Evolutionary conservation across 2,888 invertebrate species (phyloP).

Genomic region (Plebejus anna): DNA sequence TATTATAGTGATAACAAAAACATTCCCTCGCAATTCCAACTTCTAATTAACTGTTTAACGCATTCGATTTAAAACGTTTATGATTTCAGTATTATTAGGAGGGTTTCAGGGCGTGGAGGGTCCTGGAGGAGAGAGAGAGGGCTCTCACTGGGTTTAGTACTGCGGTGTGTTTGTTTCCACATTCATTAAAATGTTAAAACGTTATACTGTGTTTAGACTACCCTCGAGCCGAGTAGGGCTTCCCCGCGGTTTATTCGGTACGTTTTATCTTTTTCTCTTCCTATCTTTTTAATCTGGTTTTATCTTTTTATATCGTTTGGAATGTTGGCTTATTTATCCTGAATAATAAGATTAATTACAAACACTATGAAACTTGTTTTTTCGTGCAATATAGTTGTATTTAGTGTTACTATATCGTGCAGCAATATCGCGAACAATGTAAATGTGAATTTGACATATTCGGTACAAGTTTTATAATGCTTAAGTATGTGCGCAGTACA

Average conservation of each 20-base stretch:
- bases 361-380: no score
- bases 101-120: neutral
- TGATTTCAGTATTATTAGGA: neutral
- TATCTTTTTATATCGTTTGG: neutral
- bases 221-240: neutral
- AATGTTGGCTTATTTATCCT: neutral
- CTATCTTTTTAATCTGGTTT: neutral
- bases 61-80: slow-evolving; percentile 2
- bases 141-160: slow-evolving; percentile 4
- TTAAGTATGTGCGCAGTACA: no score
- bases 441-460: no score
- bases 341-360: neutral
- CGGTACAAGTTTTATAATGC: no score
- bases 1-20: neutral
- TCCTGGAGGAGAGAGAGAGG: neutral
- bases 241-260: slow-evolving; percentile 1
- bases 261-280: neutral
- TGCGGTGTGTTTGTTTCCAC: slow-evolving; percentile 19
- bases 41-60: neutral
- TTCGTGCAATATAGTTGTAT: no score
- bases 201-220: slow-evolving; percentile 14
- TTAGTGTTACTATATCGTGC: no score
- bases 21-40: neutral
- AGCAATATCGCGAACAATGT: no score
- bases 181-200: slow-evolving; percentile 26